Evolutionary conservation across 2,797 vertebrate species (phyloP), one percentile per base, ranked within the genome.

Genomic region (Silurus lanzhouensis): DNA sequence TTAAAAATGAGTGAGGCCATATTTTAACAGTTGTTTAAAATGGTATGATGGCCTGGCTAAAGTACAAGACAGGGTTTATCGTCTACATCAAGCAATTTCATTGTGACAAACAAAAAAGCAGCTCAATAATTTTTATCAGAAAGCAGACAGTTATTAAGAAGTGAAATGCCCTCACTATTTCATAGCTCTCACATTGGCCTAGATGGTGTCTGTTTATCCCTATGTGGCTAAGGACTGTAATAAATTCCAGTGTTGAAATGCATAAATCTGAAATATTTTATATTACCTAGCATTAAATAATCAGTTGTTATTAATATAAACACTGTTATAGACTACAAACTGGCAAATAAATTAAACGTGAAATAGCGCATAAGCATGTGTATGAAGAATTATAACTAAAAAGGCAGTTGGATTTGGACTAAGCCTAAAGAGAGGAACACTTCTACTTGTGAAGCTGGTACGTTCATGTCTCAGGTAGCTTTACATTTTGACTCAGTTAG

Each of bases 211-310:
- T 48, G 81, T 44, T 68, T 81, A 46, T 68, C 52, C 44, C 25
- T 82, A 61, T 83, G 72, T 84, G 79, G 71, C n/a, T 67, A 81
- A 83, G 70, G 48, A 86, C 61, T 83, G 27, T 84, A 60, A 9
- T 82, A 86, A 86, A 63, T 74, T 86, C 89, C 89, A 89, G 89
- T 90, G 89, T 89, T 90, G 83, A 86, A 85, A 82, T 88, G 80
- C 75, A 71, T 72, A 84, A 85, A 86, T 86, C 67, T 61, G 48
- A 88, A 85, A 86, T 80, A 83, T 66, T 83, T 87, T 27, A 67
- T 84, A 85, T 70, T 86, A 82, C 66, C 80, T 81, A 85, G 85
- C 81, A 86, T 86, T 83, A 86, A 82, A 80, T 84, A 83, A 64
- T 81, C 68, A 84, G 64, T 52, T 84, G 77, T 79, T 74, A 55